Percentiles rank a stretch among this genome's conserved stretches.
phyloP scores from a whole-genome alignment of 2,888 invertebrate genomes.

The Elysia crispata region DNA sequence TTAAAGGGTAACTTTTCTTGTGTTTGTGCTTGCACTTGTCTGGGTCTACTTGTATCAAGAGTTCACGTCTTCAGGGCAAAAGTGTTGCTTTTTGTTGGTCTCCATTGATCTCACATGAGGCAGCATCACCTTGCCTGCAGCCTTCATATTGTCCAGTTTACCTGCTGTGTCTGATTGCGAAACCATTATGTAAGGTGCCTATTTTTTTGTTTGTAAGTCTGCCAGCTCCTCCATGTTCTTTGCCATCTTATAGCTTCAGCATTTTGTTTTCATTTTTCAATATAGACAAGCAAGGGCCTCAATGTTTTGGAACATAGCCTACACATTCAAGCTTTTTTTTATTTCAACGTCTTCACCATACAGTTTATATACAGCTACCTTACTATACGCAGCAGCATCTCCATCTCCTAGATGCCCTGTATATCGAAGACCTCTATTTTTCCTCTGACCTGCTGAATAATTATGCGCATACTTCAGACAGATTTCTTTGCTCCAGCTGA shows the following conservation, averaged over 20 bases:
- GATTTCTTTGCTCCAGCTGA: slow-evolving; percentile 9
- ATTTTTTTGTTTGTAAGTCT: slow-evolving; percentile 13
- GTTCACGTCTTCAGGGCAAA: no score
- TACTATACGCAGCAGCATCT: slow-evolving; percentile 9
- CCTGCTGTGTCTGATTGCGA: no score
- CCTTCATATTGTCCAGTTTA: no score
- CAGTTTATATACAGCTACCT: neutral
- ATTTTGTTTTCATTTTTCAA: slow-evolving; percentile 10
- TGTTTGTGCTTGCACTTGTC: no score
- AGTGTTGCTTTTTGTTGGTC: no score
- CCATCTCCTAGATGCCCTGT: slow-evolving; percentile 23
- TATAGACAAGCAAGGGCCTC: neutral
- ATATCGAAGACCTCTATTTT: neutral
- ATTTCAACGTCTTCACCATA: neutral
- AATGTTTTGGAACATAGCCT: slow-evolving; percentile 16
- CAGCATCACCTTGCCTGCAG: no score
- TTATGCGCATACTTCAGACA: neutral
- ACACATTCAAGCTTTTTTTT: slow-evolving; percentile 17
- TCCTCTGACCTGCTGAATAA: neutral
- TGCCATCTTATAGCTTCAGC: neutral
- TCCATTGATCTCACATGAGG: no score
- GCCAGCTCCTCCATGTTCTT: neutral
- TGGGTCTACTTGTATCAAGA: no score
- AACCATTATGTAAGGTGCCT: slow-evolving; percentile 12
- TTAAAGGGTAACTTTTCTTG: no score